These are phyloP conservation scores for Albula goreensis DNA, from an alignment of 2,113 vertebrate genomes.

Conservation along the genomic window DNA sequence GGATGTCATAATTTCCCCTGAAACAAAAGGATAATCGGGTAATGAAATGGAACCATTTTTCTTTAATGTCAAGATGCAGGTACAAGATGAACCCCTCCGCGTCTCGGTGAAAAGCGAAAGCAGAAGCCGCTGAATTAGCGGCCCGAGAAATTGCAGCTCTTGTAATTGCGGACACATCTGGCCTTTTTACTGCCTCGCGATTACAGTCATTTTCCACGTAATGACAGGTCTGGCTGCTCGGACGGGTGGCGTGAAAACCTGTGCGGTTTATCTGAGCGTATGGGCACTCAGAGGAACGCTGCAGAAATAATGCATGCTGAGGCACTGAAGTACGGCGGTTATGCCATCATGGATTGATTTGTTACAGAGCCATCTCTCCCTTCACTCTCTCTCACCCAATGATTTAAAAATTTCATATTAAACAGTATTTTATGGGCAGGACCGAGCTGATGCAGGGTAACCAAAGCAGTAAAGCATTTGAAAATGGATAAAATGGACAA, in stretches of 20 bases:
- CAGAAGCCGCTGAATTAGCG: not conserved
- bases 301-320: not conserved
- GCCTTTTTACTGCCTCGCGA: not conserved
- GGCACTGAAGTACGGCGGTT: not conserved
- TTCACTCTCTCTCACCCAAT: too few species aligned
- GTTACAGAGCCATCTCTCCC: not conserved
- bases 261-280: not conserved
- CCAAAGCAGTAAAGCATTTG: too few species aligned
- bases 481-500: too few species aligned
- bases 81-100: not conserved
- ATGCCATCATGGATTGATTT: not conserved
- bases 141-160: not conserved
- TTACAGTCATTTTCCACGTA: conserved; percentile 4
- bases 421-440: too few species aligned
- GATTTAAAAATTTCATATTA: too few species aligned
- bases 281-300: not conserved
- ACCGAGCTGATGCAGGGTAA: too few species aligned
- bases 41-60: not conserved
- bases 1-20: not conserved
- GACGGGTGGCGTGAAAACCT: not conserved
- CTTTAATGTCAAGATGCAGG: not conserved
- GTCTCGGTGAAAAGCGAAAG: not conserved
- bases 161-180: not conserved
- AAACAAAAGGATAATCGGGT: too few species aligned
- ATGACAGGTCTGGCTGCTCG: conserved; percentile 1